Evolutionary conservation across 1,140 invertebrate species (phyloP), one percentile per base, ranked within the genome.

Genomic region (Pararge aegeria): DNA sequence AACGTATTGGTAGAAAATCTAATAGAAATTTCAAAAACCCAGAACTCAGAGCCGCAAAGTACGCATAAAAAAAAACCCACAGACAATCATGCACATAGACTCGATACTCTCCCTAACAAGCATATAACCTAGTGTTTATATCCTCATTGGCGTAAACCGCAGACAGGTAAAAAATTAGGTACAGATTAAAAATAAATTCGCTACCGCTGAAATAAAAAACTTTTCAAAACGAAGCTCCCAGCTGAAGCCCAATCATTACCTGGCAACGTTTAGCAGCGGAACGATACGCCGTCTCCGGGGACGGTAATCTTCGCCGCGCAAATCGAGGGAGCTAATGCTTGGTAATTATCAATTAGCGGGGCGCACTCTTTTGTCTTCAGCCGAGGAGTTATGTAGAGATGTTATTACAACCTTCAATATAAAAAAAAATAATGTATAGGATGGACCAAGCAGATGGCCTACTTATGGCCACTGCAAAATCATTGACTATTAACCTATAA

Each of bases 311-410:
- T 57, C 60, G 50, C 61, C 63, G 40, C 46, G 57, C 58, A 62
- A 66, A 70, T 73, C 67, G 70, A 63, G 71, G 71, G 68, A 58
- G 53, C 63, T 73, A 73, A 73, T 73, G 61, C 63, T 44, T 50
- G 66, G 61, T 70, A 73, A 73, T 73, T 73, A 70, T 73, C 71
- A 73, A 73, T 73, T 73, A 73, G 61, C 49, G 66, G 27, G 38
- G 51, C 49, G 42, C 30, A 49, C 55, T 55, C 60, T 70, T 73
- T 73, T 70, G 68, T 73, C 57, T 70, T 68, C 24, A 7, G 1
- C 5, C 9, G 19, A 12, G 51, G 40, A 65, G 63, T 37, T 49
- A 29, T 24, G 52, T 29, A 2, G 66, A 58, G 66, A 9, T 63
- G 66, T 38, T 66, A 54, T 12, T 40, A 53, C 10, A n/a, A 10